These are phyloP conservation scores for Sterna hirundo DNA, from an alignment of 2,113 vertebrate genomes.

Conservation along the genomic window DNA sequence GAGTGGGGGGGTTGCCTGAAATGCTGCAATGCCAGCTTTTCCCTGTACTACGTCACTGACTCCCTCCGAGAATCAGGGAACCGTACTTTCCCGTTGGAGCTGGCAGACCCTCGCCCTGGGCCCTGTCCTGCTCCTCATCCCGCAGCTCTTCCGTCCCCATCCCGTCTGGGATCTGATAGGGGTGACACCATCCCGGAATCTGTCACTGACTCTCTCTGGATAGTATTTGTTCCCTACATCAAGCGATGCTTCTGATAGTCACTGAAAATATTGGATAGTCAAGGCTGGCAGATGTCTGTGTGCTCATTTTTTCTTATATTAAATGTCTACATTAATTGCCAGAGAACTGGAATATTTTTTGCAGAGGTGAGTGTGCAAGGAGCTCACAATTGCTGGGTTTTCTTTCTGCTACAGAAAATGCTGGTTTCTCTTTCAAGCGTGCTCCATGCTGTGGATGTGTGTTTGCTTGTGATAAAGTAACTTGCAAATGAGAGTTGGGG, in stretches of 20 bases:
- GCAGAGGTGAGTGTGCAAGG: background rate
- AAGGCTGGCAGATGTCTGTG: background rate
- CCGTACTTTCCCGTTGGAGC: accelerated
- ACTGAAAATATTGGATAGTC: background rate
- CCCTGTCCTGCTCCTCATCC: background rate
- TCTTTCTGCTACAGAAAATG: background rate
- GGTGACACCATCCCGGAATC: background rate
- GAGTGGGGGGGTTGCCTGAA: background rate
- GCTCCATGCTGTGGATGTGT: background rate
- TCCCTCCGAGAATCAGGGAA: background rate
- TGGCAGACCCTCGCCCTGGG: background rate
- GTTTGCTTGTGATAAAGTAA: background rate
- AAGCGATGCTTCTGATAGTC: background rate
- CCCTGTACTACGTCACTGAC: accelerated
- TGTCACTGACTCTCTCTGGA: accelerated
- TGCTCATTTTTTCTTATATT: background rate
- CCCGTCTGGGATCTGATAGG: background rate
- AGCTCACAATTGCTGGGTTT: background rate
- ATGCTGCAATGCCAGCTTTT: background rate
- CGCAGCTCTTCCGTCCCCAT: accelerated
- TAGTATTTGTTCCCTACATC: background rate
- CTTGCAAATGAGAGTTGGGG: accelerated
- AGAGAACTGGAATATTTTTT: background rate
- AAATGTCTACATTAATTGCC: background rate
- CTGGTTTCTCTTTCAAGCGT: background rate